Conservation (phyloP, 2,113 vertebrate genomes). For the Micronycteris hirsuta region DNA sequence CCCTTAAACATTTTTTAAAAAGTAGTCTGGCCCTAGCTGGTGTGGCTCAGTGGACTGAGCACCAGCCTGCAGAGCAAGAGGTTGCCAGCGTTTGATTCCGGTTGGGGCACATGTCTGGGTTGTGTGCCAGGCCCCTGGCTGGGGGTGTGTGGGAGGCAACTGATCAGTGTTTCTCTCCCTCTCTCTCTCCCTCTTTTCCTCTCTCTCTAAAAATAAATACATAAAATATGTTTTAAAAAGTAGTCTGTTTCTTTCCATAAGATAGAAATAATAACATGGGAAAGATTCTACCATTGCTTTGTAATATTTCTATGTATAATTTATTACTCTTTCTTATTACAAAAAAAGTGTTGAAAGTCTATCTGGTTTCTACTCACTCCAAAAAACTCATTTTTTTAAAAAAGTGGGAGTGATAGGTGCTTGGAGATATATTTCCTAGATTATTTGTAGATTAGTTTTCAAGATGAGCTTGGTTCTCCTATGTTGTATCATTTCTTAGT, state of each 20-base stretch:
- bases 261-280: background rate
- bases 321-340: background rate
- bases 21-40: too few species aligned
- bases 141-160: too few species aligned
- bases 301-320: background rate
- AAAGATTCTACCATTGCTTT: constrained; percentile 14
- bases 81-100: too few species aligned
- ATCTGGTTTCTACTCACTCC: background rate
- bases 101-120: too few species aligned
- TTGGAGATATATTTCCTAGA: background rate
- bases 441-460: background rate
- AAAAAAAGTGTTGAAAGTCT: background rate
- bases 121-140: too few species aligned
- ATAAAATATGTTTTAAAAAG: background rate
- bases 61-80: too few species aligned
- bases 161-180: too few species aligned
- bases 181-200: too few species aligned
- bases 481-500: background rate
- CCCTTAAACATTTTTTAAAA: too few species aligned
- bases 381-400: background rate
- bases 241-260: background rate
- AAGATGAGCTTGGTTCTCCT: background rate
- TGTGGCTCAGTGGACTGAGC: too few species aligned
- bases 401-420: background rate
- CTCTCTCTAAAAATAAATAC: too few species aligned